These are phyloP conservation scores for Drosophila kanapiae DNA, from an alignment of 1,140 invertebrate genomes.

Conservation along the genomic window DNA sequence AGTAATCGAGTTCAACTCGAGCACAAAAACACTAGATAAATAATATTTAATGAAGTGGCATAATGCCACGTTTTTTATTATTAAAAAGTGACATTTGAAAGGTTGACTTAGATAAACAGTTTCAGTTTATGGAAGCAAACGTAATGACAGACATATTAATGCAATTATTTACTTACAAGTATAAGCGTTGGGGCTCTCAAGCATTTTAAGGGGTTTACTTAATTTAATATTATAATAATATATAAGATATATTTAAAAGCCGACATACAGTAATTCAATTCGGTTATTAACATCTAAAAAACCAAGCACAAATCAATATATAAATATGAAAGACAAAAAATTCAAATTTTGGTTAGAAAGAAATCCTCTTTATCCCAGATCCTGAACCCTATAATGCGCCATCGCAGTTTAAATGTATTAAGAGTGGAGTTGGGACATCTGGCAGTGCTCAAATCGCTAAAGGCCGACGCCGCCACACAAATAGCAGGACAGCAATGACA, in stretches of 20 bases:
- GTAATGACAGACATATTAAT: background rate
- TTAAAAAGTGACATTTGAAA: background rate
- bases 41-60: slow-evolving; percentile 5
- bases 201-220: background rate
- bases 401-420: slow-evolving; percentile 72
- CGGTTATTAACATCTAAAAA: too few relatives aligned
- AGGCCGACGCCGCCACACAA: slow-evolving; percentile 31
- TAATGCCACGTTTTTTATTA: background rate
- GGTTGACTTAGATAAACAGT: background rate
- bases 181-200: too few relatives aligned
- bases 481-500: slow-evolving; percentile 34
- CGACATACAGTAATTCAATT: too few relatives aligned
- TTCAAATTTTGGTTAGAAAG: too few relatives aligned
- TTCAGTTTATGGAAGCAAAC: background rate
- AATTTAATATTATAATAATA: too few relatives aligned
- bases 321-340: too few relatives aligned
- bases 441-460: slow-evolving; percentile 59
- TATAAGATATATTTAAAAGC: too few relatives aligned
- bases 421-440: slow-evolving; percentile 38
- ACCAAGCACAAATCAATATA: too few relatives aligned
- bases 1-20: background rate
- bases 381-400: slow-evolving; percentile 30
- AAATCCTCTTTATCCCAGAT: slow-evolving; percentile 2
- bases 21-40: slow-evolving; percentile 2
- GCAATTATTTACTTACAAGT: background rate